phyloP scores from a whole-genome alignment of 2,888 invertebrate genomes.

The Pyrochroa serraticornis region DNA sequence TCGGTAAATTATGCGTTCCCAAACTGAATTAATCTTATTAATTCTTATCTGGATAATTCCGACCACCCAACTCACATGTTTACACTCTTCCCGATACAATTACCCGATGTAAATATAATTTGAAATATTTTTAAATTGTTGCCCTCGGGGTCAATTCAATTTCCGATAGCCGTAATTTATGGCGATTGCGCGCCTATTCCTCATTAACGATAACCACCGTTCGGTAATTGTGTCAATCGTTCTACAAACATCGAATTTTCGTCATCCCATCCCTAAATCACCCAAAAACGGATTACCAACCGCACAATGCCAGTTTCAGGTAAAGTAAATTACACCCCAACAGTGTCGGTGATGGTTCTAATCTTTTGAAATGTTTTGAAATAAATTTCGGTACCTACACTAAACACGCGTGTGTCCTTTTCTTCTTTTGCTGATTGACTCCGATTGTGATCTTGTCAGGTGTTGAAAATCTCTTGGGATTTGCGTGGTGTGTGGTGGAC shows the following conservation, averaged over 20 bases:
- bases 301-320: slow-evolving; percentile 29
- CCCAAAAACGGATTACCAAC: slow-evolving; percentile 36
- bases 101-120: slow-evolving; percentile 47
- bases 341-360: slow-evolving; percentile 11
- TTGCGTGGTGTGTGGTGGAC: slow-evolving; percentile 15
- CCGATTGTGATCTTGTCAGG: slow-evolving; percentile 34
- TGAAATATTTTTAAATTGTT: slow-evolving; percentile 46
- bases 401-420: slow-evolving; percentile 36
- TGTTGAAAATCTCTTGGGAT: slow-evolving; percentile 30
- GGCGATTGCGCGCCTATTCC: slow-evolving; percentile 35
- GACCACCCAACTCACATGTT: slow-evolving; percentile 44
- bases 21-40: not conserved
- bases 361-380: slow-evolving; percentile 28
- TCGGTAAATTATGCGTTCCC: not conserved
- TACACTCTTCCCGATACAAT: slow-evolving; percentile 39
- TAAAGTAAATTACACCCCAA: slow-evolving; percentile 29
- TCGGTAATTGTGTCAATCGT: slow-evolving; percentile 43
- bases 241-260: slow-evolving; percentile 41
- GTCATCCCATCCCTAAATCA: slow-evolving; percentile 24
- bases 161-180: slow-evolving; percentile 47
- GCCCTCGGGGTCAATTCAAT: slow-evolving; percentile 47
- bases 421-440: too few species aligned
- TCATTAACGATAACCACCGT: slow-evolving; percentile 36
- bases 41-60: slow-evolving; percentile 32
- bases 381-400: slow-evolving; percentile 28